phyloP scores from a whole-genome alignment of 2,888 invertebrate species.

The Oasisia sp. region DNA sequence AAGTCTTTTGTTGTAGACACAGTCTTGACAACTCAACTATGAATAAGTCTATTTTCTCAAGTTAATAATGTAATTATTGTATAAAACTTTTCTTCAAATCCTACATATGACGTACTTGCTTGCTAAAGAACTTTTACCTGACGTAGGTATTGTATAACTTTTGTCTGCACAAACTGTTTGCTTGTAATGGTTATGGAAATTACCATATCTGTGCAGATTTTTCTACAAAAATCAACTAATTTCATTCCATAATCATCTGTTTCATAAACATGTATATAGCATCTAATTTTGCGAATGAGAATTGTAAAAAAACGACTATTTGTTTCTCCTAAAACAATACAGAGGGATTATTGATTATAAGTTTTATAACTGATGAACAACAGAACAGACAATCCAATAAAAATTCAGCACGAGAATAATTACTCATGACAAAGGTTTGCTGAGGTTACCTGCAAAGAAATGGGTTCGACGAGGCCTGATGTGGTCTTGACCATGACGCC shows the following conservation, averaged over 20 bases:
- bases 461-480: constrained; percentile 71
- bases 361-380: no score
- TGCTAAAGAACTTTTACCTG: background rate
- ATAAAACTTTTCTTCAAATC: background rate
- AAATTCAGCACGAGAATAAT: background rate
- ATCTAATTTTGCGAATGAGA: background rate
- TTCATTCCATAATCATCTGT: background rate
- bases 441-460: constrained; percentile 47
- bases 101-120: background rate
- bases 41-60: no score
- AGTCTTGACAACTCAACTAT: no score
- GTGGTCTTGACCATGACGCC: constrained; percentile 68
- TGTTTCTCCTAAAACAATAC: background rate
- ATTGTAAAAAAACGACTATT: background rate
- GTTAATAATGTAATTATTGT: no score
- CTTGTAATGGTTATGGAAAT: background rate
- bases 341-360: background rate
- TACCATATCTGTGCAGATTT: background rate
- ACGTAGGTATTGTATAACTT: background rate
- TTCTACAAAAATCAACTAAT: background rate
- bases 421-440: background rate
- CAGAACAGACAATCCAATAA: no score
- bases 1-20: background rate
- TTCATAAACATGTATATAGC: background rate
- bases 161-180: background rate